These are phyloP conservation scores for Heteromormyrus szaboi DNA, from an alignment of 2,797 vertebrate genomes.

Conservation along the genomic window DNA sequence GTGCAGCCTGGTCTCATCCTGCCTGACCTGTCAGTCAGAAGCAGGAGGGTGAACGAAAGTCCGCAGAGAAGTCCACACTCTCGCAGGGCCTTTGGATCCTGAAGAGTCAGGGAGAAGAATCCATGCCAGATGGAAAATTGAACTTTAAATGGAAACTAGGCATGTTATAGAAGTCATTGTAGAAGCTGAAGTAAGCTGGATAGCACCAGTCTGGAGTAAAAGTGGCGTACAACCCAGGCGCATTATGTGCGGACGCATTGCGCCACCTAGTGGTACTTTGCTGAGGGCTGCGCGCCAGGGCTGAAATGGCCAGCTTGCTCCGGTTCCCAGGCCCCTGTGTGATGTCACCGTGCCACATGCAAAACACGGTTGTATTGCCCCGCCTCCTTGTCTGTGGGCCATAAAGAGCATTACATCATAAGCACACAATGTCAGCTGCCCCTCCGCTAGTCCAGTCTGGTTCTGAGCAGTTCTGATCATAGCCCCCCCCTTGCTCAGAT, in stretches of 20 bases:
- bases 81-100: not conserved
- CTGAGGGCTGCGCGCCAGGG: not conserved
- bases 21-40: not conserved
- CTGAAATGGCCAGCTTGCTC: not conserved
- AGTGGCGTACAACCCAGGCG: slow-evolving; percentile 12
- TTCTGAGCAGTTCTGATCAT: not conserved
- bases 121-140: not conserved
- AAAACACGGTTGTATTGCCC: not conserved
- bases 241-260: slow-evolving; percentile 14
- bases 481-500: not conserved
- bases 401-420: slow-evolving; percentile 10
- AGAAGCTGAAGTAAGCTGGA: not conserved
- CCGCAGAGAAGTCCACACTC: slow-evolving; percentile 22
- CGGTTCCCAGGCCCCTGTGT: not conserved
- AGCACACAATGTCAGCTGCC: not conserved
- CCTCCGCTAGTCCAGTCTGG: not conserved
- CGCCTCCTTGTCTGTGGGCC: not conserved
- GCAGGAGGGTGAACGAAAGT: slow-evolving; percentile 8
- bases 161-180: not conserved
- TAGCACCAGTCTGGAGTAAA: not conserved
- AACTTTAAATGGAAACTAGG: not conserved
- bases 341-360: not conserved
- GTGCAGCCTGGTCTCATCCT: slow-evolving; percentile 25
- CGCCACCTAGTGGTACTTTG: slow-evolving; percentile 20
- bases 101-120: not conserved